phyloP scores from a whole-genome alignment of 2,113 vertebrate genomes.

The Spea bombifrons region DNA sequence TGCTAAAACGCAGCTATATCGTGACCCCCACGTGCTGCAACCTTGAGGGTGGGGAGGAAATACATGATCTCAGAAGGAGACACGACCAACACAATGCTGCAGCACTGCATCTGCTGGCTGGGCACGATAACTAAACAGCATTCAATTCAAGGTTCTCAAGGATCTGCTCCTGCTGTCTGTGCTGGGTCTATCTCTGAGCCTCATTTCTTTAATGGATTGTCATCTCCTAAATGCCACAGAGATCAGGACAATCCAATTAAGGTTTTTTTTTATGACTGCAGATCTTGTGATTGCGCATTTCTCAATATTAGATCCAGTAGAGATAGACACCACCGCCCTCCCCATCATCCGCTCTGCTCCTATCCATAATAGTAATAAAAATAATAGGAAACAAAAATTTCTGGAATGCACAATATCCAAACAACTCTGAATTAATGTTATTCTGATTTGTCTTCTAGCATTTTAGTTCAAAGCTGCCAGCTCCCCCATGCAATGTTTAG shows the following conservation, averaged over 20 bases:
- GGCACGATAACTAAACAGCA: background rate
- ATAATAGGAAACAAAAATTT: background rate
- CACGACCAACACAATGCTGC: constrained; percentile 19
- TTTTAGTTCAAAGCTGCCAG: constrained; percentile 3
- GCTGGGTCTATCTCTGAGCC: background rate
- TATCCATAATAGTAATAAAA: background rate
- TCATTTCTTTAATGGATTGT: background rate
- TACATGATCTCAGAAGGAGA: constrained; percentile 2
- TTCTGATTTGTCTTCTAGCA: constrained; percentile 3
- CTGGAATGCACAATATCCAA: constrained; percentile 36
- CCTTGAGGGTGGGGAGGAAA: constrained; percentile 28
- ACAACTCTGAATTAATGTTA: constrained; percentile 20
- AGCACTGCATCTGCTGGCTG: constrained; percentile 12
- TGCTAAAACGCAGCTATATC: background rate
- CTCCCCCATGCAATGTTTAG: background rate
- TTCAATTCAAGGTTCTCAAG: constrained; percentile 6
- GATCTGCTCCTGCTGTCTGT: background rate
- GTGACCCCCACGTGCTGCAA: constrained; percentile 35
- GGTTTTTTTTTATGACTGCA: constrained; percentile 32
- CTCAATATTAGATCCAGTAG: constrained; percentile 11
- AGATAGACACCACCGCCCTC: background rate
- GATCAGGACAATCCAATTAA: constrained; percentile 25
- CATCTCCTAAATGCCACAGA: background rate
- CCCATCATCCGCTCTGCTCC: background rate
- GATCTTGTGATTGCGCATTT: constrained; percentile 25